Evolutionary conservation across 2,797 vertebrate species (phyloP).

Genomic region (Phoebastria nigripes): DNA sequence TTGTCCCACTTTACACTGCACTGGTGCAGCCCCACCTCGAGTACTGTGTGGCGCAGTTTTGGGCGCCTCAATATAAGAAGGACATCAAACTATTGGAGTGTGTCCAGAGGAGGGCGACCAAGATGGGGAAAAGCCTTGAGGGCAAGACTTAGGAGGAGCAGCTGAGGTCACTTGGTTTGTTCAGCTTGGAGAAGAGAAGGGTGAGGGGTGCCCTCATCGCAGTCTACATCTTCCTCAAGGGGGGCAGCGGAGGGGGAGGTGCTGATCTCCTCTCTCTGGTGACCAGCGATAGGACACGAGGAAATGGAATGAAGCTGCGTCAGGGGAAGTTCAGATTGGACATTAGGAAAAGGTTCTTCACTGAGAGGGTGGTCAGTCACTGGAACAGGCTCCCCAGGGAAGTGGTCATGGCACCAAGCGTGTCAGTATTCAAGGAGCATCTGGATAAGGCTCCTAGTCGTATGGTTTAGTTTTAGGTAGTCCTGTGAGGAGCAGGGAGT

Average conservation of each 20-base stretch:
- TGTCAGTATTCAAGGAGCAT: not conserved
- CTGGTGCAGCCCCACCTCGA: fast-evolving
- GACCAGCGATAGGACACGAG: fast-evolving
- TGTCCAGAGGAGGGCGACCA: not conserved
- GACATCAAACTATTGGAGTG: not conserved
- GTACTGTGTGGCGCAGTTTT: not conserved
- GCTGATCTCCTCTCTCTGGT: not conserved
- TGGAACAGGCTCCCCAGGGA: not conserved
- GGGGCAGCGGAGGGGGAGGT: fast-evolving
- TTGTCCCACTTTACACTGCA: not conserved
- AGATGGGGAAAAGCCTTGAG: not conserved
- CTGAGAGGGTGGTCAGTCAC: fast-evolving
- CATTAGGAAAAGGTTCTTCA: not conserved
- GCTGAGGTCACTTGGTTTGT: not conserved
- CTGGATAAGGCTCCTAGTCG: fast-evolving
- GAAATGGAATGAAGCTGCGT: not conserved
- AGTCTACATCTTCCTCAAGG: not conserved
- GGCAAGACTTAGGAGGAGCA: fast-evolving
- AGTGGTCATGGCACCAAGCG: not conserved
- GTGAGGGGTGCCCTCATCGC: fast-evolving
- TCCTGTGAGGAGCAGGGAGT: not conserved
- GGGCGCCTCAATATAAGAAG: not conserved
- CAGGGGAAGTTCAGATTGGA: not conserved
- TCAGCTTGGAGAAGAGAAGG: not conserved
- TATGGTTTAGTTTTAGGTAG: not conserved